Evolutionary conservation across 2,888 invertebrate species (phyloP), one percentile per base, ranked within the genome.

Genomic region (Hirtodrosophila confusa): DNA sequence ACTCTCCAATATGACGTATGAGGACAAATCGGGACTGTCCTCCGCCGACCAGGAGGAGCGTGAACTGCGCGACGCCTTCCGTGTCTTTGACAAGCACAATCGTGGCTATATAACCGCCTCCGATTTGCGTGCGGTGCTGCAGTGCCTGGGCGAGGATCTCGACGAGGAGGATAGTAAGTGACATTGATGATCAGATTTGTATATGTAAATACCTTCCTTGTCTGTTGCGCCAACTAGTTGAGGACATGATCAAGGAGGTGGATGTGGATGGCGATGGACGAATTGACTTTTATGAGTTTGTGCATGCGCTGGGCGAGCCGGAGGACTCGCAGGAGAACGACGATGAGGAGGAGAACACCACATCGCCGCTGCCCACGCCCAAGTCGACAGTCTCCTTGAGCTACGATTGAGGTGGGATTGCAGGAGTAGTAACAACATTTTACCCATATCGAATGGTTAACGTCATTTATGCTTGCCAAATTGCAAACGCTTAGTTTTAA

Each of bases 161-260:
- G 96, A 96, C 9, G 97, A 97, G 88, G 97, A 97, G 91, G 97
- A 97, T 91, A 97, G 97, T 96, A 90, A 94, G 95, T 93, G 17
- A 17, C 17, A 17, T 17, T 45, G 10, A 23, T 17, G 1, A 17
- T 17, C 17, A 1, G 2, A 17, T 17, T 17, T 17, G 1, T 17
- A 17, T 1, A 17, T 17, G 17, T 17, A 17, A 17, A 17, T 17
- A 17, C 17, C 17, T 17, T 17, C 1, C 17, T 17, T 17, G 17
- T 17, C 17, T 17, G 17, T 17, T 17, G 17, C 17, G 17, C 17
- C 17, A 17, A 17, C 93, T 92, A 97, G 97, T 98, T 92, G 97
- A 98, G 91, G 97, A 98, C 90, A 98, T 98, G 97, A 98, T 98
- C 89, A 97, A 97, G 89, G 98, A 98, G 92, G 98, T 98, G 6